Evolutionary conservation across 2,113 vertebrate genomes (phyloP).

Genomic region (Vulpes vulpes): DNA sequence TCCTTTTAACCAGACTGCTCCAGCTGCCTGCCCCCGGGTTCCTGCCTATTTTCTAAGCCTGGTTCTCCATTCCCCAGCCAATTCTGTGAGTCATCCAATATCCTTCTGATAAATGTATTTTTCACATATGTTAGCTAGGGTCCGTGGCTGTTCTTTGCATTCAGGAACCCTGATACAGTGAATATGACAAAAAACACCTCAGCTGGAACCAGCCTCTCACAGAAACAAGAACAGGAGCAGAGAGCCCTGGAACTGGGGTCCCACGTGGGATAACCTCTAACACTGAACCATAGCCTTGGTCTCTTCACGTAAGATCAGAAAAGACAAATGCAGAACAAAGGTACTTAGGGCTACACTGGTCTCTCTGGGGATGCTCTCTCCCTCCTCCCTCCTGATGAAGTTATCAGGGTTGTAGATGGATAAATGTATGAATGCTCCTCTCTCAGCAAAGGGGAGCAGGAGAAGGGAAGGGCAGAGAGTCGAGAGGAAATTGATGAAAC

Average conservation of each 20-base stretch:
- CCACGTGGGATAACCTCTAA: neutral
- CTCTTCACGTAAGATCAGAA: neutral
- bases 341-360: neutral
- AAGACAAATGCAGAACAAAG: neutral
- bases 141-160: neutral
- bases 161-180: neutral
- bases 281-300: neutral
- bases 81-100: constrained; percentile 36
- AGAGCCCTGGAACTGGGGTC: neutral
- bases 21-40: neutral
- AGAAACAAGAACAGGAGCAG: neutral
- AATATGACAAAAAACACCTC: neutral
- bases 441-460: neutral
- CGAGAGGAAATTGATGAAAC: neutral
- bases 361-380: neutral
- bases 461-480: neutral
- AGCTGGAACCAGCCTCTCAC: neutral
- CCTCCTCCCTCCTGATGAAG: neutral
- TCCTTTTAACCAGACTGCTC: neutral
- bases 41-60: constrained; percentile 34
- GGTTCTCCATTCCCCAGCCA: constrained; percentile 19
- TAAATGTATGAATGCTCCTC: neutral
- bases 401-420: neutral
- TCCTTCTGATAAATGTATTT: constrained; percentile 53
- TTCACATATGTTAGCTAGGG: constrained; percentile 1